Conservation (phyloP, 2,113 vertebrate genomes). For the Sigmodon hispidus region DNA sequence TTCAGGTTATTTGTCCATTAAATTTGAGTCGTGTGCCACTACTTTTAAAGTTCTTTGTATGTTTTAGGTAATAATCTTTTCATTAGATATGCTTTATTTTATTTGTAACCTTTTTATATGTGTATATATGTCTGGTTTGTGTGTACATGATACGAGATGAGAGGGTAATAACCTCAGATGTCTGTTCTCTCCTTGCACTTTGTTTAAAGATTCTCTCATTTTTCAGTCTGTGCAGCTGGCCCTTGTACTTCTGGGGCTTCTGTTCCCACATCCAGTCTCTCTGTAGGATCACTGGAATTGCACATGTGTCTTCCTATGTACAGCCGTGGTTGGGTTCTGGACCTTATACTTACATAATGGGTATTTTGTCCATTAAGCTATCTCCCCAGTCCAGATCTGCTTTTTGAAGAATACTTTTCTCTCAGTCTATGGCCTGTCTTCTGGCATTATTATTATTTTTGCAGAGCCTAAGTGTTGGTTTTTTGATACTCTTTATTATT, state of each 20-base stretch:
- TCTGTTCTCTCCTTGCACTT: background rate
- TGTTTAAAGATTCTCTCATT: background rate
- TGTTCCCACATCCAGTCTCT: background rate
- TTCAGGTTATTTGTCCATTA: background rate
- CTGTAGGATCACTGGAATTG: background rate
- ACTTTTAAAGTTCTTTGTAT: background rate
- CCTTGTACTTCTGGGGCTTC: background rate
- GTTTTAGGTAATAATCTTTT: background rate
- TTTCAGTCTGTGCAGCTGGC: background rate
- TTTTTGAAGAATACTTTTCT: background rate
- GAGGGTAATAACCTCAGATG: background rate
- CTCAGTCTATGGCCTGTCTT: background rate
- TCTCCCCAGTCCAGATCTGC: background rate
- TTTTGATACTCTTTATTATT: background rate
- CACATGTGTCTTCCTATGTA: background rate
- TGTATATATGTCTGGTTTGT: background rate
- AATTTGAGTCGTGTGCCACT: background rate
- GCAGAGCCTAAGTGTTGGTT: background rate
- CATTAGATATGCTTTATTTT: background rate
- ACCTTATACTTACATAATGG: background rate
- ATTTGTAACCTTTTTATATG: background rate
- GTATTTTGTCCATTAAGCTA: background rate
- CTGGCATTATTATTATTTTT: background rate
- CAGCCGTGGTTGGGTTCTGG: background rate
- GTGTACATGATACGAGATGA: background rate